Conservation (phyloP, 2,888 invertebrate genomes). For the Eupithecia abbreviata region DNA sequence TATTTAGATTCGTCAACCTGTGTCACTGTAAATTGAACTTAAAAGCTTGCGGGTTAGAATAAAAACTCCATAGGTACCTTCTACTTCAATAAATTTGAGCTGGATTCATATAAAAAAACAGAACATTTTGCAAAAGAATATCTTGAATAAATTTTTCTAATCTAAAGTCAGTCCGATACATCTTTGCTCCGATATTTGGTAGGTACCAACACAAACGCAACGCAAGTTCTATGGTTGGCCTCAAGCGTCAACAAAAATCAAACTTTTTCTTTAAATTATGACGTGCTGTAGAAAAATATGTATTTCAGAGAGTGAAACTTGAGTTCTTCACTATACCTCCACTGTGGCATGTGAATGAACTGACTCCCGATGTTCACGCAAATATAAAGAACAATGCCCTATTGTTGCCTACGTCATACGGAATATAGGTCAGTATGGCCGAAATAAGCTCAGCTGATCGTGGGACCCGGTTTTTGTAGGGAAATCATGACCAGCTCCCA, state of each 20-base stretch:
- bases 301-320: constrained; percentile 13
- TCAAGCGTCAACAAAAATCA: not conserved
- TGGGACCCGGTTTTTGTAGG: constrained; percentile 59
- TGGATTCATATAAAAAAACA: not conserved
- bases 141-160: not conserved
- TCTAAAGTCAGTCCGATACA: not conserved
- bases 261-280: not conserved
- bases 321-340: not conserved
- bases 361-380: constrained; percentile 77
- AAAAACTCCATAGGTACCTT: not conserved
- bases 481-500: constrained; percentile 35
- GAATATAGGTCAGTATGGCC: constrained; percentile 81
- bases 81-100: not conserved
- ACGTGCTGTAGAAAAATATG: not conserved
- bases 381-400: constrained; percentile 83
- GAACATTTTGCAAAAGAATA: not conserved
- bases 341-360: constrained; percentile 77
- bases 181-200: not conserved
- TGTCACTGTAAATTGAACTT: constrained; percentile 14
- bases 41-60: not conserved
- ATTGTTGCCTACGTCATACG: constrained; percentile 82
- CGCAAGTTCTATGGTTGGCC: not conserved
- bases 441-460: constrained; percentile 80
- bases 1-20: constrained; percentile 54
- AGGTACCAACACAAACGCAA: not conserved